These are phyloP conservation scores for Myrmecophaga tridactyla DNA, from an alignment of 2,113 vertebrate genomes.

Conservation along the genomic window DNA sequence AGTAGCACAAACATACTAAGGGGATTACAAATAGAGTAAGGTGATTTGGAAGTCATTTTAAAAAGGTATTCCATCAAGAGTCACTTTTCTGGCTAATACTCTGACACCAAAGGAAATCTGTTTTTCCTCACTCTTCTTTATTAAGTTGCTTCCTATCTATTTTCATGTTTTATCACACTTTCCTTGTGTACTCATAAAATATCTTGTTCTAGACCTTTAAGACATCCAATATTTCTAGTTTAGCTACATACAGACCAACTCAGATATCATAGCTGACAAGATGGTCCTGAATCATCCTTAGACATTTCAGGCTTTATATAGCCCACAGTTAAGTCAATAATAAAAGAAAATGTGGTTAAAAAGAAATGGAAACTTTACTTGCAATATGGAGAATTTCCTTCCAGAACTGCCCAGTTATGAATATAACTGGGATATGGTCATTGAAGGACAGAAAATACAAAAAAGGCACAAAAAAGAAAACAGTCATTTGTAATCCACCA, in stretches of 20 bases:
- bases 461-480: neutral
- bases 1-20: slow-evolving; percentile 96
- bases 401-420: slow-evolving; percentile 1
- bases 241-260: neutral
- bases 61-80: slow-evolving; percentile 29
- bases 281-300: neutral
- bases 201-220: neutral
- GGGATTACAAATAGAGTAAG: slow-evolving; percentile 67
- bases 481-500: neutral
- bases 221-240: slow-evolving; percentile 5
- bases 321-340: slow-evolving; percentile 31
- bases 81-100: slow-evolving; percentile 25
- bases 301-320: neutral
- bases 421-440: too few relatives aligned
- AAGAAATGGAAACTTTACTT: slow-evolving; percentile 26
- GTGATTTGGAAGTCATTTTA: slow-evolving; percentile 36
- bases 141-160: neutral
- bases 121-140: neutral
- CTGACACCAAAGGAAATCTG: neutral
- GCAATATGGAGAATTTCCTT: slow-evolving; percentile 30
- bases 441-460: neutral
- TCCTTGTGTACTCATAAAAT: neutral
- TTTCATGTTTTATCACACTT: neutral
- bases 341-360: neutral
- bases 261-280: neutral